Evolutionary conservation across 1,140 invertebrate species (phyloP).

Genomic region (Platorchestia sp.): DNA sequence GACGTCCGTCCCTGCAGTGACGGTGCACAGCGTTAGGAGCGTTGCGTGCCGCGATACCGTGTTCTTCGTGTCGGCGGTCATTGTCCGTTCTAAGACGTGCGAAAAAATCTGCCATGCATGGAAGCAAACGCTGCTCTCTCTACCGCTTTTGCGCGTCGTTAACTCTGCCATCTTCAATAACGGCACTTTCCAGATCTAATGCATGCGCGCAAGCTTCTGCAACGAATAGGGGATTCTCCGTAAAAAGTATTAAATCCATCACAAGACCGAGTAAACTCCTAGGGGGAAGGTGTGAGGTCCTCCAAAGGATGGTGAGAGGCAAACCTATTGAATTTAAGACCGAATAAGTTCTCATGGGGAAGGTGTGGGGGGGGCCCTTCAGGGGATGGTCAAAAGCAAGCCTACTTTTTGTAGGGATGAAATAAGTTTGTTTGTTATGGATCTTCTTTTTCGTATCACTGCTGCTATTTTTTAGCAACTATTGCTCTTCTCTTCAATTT

Average conservation of each 20-base stretch:
- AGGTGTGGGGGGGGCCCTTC: too few species aligned
- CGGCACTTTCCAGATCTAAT: slow-evolving; percentile 51
- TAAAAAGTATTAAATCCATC: neutral
- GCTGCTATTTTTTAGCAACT: too few species aligned
- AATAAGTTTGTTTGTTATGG: too few species aligned
- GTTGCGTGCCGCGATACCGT: slow-evolving; percentile 23
- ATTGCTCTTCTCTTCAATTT: too few species aligned
- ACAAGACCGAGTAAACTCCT: too few species aligned
- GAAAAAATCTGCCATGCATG: slow-evolving; percentile 53
- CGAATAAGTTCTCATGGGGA: too few species aligned
- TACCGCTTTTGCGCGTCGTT: slow-evolving; percentile 46
- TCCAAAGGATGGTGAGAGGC: too few species aligned
- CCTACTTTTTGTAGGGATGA: too few species aligned
- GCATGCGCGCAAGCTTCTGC: slow-evolving; percentile 1
- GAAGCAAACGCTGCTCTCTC: slow-evolving; percentile 53
- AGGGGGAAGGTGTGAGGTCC: too few species aligned
- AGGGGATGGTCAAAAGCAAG: too few species aligned
- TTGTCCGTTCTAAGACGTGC: slow-evolving; percentile 54
- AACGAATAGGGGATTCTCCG: neutral
- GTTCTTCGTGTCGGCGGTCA: slow-evolving; percentile 15
- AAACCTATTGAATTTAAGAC: too few species aligned
- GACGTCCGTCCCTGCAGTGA: neutral
- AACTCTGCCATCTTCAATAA: slow-evolving; percentile 50
- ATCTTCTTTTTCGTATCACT: too few species aligned
- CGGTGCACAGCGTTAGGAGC: neutral